Evolutionary conservation across 2,888 invertebrate genomes (phyloP), one percentile per base, ranked within the genome.

Genomic region (Watsonalla binaria): DNA sequence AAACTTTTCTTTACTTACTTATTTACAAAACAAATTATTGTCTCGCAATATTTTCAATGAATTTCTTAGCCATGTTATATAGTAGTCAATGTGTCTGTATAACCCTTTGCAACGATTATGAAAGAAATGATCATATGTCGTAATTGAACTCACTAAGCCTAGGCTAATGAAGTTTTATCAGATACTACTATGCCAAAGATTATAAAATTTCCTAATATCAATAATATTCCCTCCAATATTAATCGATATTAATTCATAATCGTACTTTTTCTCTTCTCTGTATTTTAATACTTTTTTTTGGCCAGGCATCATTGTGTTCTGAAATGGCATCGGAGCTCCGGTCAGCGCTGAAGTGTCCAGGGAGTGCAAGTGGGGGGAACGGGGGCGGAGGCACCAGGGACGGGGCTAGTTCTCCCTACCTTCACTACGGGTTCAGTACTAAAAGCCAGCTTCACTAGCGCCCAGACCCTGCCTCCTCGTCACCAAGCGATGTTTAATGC

Each of bases 241-340:
- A n/a, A n/a, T n/a, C n/a, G n/a, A n/a, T n/a, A n/a, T n/a, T n/a
- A n/a, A n/a, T n/a, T 24, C 24, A 24, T 24, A 24, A 24, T 24
- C 4, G 4, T 24, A 24, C 24, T 24, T 24, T 24, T 24, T 1
- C 24, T 24, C 24, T 24, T 24, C 2, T 2, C 24, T 24, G 24
- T 24, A 24, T 24, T 24, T 24, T 24, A 24, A 24, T 4, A 24
- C 24, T 24, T 24, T 24, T 24, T 24, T 24, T 24, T 24, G 24
- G 4, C 24, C 91, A 95, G 95, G 93, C 93, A 60, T 94, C 94
- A 54, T 90, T 95, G 68, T 94, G 94, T 82, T 92, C 93, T 67
- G 94, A 94, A 88, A 94, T 95, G 94, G 93, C 93, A 58, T 92
- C 93, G 58, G 95, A 95, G 82, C 90, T 95, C 65, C 92, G 93